A percentile compares a stretch with the other conserved stretches of the same genome.
phyloP scores from a whole-genome alignment of 2,113 vertebrate species.

The Leptobrachium ailaonicum region DNA sequence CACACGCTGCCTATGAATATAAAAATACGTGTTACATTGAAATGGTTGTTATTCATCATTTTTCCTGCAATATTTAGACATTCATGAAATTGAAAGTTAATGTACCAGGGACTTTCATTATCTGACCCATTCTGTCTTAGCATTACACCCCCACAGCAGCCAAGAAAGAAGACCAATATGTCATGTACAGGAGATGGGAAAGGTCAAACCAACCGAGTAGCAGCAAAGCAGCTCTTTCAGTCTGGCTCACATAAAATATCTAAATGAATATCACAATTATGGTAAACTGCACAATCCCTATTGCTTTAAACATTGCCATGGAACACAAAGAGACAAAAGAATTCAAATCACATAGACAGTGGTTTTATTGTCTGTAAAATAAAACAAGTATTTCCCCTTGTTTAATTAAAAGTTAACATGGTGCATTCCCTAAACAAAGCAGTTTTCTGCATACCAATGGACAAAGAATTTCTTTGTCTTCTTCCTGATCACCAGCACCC shows the following conservation, averaged over 20 bases:
- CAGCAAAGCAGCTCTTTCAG: slow-evolving; percentile 70
- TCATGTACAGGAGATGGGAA: slow-evolving; percentile 72
- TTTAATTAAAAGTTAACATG: not conserved
- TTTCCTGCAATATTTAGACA: slow-evolving; percentile 76
- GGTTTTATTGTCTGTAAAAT: not conserved
- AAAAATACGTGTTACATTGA: slow-evolving; percentile 59
- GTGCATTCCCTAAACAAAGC: not conserved
- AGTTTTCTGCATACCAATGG: too few species aligned
- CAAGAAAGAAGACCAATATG: slow-evolving; percentile 75
- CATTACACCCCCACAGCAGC: slow-evolving; percentile 71
- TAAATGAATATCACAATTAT: slow-evolving; percentile 28
- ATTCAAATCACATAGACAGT: not conserved
- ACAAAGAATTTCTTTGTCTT: too few species aligned
- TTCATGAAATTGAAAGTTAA: slow-evolving; percentile 81
- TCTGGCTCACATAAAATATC: slow-evolving; percentile 66
- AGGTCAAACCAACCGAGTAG: slow-evolving; percentile 76
- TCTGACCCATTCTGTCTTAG: slow-evolving; percentile 75
- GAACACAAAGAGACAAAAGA: too few species aligned
- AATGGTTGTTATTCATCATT: slow-evolving; percentile 73
- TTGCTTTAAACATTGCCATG: too few species aligned
- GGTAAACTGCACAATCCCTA: not conserved
- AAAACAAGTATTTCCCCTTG: not conserved
- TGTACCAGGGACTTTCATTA: slow-evolving; percentile 82
- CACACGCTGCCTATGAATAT: slow-evolving; percentile 41
- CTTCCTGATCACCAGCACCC: too few species aligned